These are phyloP conservation scores for Stenolophus ochropezus DNA, from an alignment of 2,888 invertebrate genomes.

Conservation along the genomic window DNA sequence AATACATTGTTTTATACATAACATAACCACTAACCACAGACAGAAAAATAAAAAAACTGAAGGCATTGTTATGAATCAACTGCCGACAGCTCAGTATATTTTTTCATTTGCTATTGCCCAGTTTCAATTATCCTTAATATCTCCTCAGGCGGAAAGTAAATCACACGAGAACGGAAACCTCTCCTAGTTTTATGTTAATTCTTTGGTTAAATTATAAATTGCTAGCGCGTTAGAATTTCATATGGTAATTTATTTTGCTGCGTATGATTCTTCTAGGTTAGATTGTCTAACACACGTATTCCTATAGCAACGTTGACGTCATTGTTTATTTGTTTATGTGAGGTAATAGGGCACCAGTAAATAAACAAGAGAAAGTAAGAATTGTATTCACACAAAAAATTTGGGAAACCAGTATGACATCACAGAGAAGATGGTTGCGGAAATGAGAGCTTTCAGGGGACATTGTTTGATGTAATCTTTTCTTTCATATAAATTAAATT, in stretches of 20 bases:
- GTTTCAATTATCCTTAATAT: slow-evolving; percentile 23
- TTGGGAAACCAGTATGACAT: not conserved
- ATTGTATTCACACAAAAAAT: not conserved
- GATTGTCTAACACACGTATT: slow-evolving; percentile 13
- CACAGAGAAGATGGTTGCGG: not conserved
- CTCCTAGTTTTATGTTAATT: slow-evolving; percentile 45
- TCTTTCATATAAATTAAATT: too few species aligned
- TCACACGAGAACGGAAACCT: slow-evolving; percentile 41
- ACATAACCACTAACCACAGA: not conserved
- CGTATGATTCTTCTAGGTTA: slow-evolving; percentile 19
- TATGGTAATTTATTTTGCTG: slow-evolving; percentile 45
- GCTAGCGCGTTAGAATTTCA: slow-evolving; percentile 20
- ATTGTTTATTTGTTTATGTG: slow-evolving; percentile 30
- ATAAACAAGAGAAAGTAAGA: not conserved
- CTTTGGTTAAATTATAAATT: slow-evolving; percentile 35
- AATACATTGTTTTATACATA: too few species aligned
- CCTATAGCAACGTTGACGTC: slow-evolving; percentile 5
- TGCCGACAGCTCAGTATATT: not conserved
- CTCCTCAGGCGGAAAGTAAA: slow-evolving; percentile 25
- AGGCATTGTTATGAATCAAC: not conserved
- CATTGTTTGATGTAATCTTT: too few species aligned
- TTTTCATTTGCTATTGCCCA: not conserved
- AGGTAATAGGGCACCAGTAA: not conserved
- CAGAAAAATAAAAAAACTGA: not conserved
- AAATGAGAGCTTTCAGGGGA: not conserved